Percentiles rank a stretch among this genome's conserved stretches.
phyloP scores from a whole-genome alignment of 2,888 invertebrate species.

The Coelinius sp. region DNA sequence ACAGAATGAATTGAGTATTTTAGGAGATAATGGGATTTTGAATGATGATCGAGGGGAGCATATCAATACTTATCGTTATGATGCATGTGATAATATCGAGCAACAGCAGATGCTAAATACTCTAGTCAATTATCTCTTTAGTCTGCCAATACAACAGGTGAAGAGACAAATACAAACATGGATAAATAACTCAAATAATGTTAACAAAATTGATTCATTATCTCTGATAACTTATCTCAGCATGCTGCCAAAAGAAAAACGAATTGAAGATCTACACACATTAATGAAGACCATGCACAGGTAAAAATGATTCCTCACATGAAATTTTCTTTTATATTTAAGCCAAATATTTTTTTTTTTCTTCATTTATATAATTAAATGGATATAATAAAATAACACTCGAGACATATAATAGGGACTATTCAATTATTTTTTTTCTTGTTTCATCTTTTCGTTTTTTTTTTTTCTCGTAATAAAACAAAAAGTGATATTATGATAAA shows the following conservation, averaged over 20 bases:
- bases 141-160: conserved; percentile 64
- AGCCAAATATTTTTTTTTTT: conserved; percentile 15
- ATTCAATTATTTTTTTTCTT: conserved; percentile 45
- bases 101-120: conserved; percentile 58
- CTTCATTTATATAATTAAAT: conserved; percentile 23
- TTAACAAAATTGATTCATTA: conserved; percentile 66
- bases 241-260: conserved; percentile 64
- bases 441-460: conserved; percentile 54
- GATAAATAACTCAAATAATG: conserved; percentile 59
- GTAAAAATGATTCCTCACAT: conserved; percentile 45
- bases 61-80: conserved; percentile 48
- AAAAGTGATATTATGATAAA: conserved; percentile 57
- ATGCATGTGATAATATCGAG: conserved; percentile 48
- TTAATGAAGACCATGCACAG: conserved; percentile 67
- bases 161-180: conserved; percentile 65
- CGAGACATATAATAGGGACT: conserved; percentile 45
- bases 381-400: conserved; percentile 40
- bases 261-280: conserved; percentile 64
- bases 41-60: conserved; percentile 35
- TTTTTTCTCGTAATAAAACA: conserved; percentile 56
- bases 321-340: conserved; percentile 3
- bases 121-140: conserved; percentile 63
- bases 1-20: conserved; percentile 34
- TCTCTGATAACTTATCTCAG: conserved; percentile 66
- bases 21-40: not conserved